Conservation (phyloP, 2,797 vertebrate species). For the Lindbergichthys nudifrons region DNA sequence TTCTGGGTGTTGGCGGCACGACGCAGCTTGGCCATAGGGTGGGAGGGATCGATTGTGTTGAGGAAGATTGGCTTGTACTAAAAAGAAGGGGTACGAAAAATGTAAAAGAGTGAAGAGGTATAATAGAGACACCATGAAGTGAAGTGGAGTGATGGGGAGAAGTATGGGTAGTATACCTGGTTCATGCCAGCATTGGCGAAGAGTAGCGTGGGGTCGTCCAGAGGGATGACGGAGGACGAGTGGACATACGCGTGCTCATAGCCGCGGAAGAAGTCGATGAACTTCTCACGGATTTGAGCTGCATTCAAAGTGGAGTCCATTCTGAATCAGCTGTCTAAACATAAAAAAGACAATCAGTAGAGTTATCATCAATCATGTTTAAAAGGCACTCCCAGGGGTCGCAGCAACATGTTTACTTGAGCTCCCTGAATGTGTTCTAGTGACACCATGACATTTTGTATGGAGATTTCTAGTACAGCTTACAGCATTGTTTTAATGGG, state of each 20-base stretch:
- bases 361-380: neutral
- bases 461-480: neutral
- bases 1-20: slow-evolving; percentile 98
- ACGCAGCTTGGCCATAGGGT: slow-evolving; percentile 92
- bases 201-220: slow-evolving; percentile 97
- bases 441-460: neutral
- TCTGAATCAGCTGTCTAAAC: slow-evolving; percentile 64
- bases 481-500: neutral
- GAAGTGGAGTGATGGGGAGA: neutral
- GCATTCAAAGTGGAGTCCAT: slow-evolving; percentile 91
- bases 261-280: slow-evolving; percentile 93
- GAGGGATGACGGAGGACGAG: slow-evolving; percentile 92
- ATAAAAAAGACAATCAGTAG: slow-evolving; percentile 1
- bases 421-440: neutral
- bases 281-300: slow-evolving; percentile 93
- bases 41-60: slow-evolving; percentile 97
- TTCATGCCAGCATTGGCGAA: slow-evolving; percentile 99
- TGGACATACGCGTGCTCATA: slow-evolving; percentile 94
- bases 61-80: slow-evolving; percentile 99
- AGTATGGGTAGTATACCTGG: slow-evolving; percentile 84
- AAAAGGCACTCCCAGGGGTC: neutral
- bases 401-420: neutral
- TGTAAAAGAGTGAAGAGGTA: neutral
- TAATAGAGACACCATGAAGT: neutral
- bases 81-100: neutral